Base-by-base conservation (phyloP, 2,888 invertebrate species). In the Brenthis hecate region DNA sequence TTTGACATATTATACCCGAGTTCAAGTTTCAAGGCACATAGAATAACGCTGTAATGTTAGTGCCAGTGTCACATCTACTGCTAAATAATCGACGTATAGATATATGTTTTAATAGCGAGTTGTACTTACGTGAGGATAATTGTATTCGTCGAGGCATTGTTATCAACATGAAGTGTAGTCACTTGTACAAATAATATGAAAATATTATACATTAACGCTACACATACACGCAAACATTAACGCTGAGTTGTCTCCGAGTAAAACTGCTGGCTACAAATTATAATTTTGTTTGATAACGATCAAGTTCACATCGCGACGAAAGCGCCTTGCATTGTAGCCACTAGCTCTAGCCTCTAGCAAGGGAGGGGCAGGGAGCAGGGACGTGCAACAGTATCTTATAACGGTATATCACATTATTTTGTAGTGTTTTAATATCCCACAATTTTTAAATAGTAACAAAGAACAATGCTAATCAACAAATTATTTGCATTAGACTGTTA, bases 181-280 rank as follows among this genome's bases (percentile, higher is more conserved):
- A 58, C 58, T 58, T 58, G 58, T 58, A 11, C 48, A 47, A 58
- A 58, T 47, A 57, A 19, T 47, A 54, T 13, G 3, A 5, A 28
- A 53, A 53, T 19, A 43, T 19, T 11, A 19, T 23, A 19, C 11
- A 4, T 53, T 11, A 43, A 11, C 11, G 8, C 11, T 23, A 23
- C 23, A 23, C 23, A 23, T 23, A 23, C 23, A 43, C 8, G 11
- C 8, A 43, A 43, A 43, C 36, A 43, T 43, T 8, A 8, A 43
- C 11, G 11, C 36, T 43, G 36, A 8, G 36, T 43, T 43, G 36
- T 43, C 36, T 11, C 36, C 36, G 8, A 11, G 36, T 43, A 43
- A 43, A 43, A 43, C 11, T 43, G 19, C 11, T 19, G 11, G 13
- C 13, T 53, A n/a, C 14, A 19, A 13, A 23, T 54, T 54, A 54